Conservation (phyloP, 2,888 invertebrate genomes). For the Drosophila recens region DNA sequence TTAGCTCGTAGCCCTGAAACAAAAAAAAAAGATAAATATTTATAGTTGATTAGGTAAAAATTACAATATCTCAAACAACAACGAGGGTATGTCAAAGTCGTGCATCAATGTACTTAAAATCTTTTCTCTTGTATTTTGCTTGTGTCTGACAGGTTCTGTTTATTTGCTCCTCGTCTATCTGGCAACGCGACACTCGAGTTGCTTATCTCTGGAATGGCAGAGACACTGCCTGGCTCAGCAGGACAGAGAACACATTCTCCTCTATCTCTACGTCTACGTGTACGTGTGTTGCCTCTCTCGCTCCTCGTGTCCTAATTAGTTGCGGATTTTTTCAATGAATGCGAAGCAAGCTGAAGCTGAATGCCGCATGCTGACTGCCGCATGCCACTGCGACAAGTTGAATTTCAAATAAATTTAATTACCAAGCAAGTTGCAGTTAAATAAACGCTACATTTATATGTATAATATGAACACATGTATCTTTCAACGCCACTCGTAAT, state of each 20-base stretch:
- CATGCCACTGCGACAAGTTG: slow-evolving; percentile 66
- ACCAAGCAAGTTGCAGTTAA: slow-evolving; percentile 64
- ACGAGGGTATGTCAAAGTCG: slow-evolving; percentile 8
- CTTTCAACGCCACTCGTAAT: slow-evolving; percentile 40
- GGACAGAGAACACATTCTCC: slow-evolving; percentile 24
- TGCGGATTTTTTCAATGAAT: slow-evolving; percentile 75
- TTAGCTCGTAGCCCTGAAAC: background rate
- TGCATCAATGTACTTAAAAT: slow-evolving; percentile 1
- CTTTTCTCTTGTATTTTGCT: slow-evolving; percentile 17
- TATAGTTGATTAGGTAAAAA: background rate
- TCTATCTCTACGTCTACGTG: slow-evolving; percentile 1
- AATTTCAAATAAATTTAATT: slow-evolving; percentile 74
- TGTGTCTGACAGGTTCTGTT: slow-evolving; percentile 40
- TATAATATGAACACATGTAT: slow-evolving; percentile 11
- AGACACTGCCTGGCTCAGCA: slow-evolving; percentile 11
- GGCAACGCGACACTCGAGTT: slow-evolving; percentile 42
- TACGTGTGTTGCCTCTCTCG: slow-evolving; percentile 36
- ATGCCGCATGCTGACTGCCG: slow-evolving; percentile 33
- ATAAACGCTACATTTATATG: slow-evolving; percentile 49
- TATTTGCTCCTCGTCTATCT: slow-evolving; percentile 44
- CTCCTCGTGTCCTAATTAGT: slow-evolving; percentile 70
- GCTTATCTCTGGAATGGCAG: slow-evolving; percentile 51
- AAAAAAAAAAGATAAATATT: too few species aligned
- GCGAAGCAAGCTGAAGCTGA: slow-evolving; percentile 20
- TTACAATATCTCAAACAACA: background rate